Conservation (phyloP, 1,140 invertebrate species). For the Eurosta solidaginis region DNA sequence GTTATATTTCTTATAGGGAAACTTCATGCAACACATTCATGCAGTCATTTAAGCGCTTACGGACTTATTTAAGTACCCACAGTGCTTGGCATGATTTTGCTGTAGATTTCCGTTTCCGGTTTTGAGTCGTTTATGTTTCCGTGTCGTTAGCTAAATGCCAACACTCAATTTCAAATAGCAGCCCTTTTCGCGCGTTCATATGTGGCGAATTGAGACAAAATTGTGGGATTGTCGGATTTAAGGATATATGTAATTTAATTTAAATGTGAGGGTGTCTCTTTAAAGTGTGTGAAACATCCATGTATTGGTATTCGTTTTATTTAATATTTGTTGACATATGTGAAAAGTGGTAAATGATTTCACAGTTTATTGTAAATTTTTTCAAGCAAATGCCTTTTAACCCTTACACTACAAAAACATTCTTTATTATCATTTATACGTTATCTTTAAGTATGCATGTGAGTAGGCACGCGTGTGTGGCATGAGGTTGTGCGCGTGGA, state of each 20-base stretch:
- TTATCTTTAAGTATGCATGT: neutral
- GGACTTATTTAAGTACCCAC: neutral
- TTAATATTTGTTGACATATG: neutral
- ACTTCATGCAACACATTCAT: neutral
- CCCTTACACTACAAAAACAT: neutral
- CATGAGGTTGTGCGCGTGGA: neutral
- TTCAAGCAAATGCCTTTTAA: neutral
- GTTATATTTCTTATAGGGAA: too few species aligned
- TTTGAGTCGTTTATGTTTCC: neutral
- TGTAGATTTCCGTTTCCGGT: constrained; percentile 23
- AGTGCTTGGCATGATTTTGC: neutral
- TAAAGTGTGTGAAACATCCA: neutral
- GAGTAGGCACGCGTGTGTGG: neutral
- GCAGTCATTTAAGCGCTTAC: too few species aligned
- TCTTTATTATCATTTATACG: neutral
- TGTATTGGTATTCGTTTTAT: neutral
- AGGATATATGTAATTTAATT: neutral
- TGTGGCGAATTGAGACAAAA: neutral
- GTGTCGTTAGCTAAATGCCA: neutral
- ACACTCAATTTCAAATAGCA: neutral
- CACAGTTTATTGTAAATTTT: neutral
- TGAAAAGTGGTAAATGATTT: neutral
- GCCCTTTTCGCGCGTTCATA: constrained; percentile 3
- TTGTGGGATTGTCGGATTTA: neutral
- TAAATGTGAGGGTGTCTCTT: too few species aligned